Percentiles rank a stretch among this genome's conserved stretches.
These are phyloP conservation scores for Coreius guichenoti DNA, from an alignment of 2,797 vertebrate species.

Conservation along the genomic window DNA sequence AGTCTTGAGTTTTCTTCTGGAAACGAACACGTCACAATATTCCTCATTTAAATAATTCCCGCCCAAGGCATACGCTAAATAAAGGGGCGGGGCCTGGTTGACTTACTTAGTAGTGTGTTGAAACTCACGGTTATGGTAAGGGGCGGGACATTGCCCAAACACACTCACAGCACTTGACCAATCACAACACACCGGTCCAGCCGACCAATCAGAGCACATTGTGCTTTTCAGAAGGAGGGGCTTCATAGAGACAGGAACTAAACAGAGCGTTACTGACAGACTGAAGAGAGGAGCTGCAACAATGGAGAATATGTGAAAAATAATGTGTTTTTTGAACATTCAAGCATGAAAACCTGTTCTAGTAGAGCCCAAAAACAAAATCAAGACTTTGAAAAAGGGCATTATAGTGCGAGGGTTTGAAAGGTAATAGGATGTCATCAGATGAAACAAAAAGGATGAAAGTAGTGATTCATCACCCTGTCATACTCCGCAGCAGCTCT, in stretches of 20 bases:
- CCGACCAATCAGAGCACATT: neutral
- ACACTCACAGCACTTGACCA: no score
- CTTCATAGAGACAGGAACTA: neutral
- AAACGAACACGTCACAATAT: no score
- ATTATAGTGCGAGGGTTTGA: neutral
- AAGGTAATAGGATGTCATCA: conserved; percentile 33
- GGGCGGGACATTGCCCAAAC: no score
- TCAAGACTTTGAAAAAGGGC: neutral
- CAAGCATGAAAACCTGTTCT: neutral
- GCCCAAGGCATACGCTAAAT: no score
- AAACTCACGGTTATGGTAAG: no score
- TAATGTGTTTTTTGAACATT: neutral
- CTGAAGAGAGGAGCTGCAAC: neutral
- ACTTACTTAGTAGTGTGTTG: no score
- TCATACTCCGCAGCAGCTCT: conserved; percentile 45
- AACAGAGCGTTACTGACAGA: neutral
- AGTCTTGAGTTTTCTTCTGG: no score
- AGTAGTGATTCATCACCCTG: conserved; percentile 60
- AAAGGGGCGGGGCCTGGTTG: no score
- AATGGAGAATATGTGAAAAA: neutral
- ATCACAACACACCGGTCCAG: no score
- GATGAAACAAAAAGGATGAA: conserved; percentile 49
- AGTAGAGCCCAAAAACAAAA: neutral
- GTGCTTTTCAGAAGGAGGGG: neutral
- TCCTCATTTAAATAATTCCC: no score